A percentile compares a stretch with the other conserved stretches of the same genome.
Evolutionary conservation across 2,113 vertebrate genomes (phyloP).

Genomic region (Caranx melampygus): DNA sequence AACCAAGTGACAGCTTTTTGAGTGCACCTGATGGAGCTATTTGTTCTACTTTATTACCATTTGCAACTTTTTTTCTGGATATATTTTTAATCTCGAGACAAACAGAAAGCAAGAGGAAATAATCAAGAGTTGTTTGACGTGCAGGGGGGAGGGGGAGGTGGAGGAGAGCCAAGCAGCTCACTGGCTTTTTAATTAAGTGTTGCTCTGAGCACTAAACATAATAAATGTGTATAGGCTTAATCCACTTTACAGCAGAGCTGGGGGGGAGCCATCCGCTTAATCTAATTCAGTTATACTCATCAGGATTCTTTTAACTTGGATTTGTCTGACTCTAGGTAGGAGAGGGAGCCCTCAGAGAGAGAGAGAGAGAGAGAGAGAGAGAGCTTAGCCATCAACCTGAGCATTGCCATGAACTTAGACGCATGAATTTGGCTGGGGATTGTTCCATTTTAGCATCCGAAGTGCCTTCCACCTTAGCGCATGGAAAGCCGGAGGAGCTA

Average conservation of each 20-base stretch:
- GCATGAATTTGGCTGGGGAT: not conserved
- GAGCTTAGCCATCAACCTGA: slow-evolving; percentile 11
- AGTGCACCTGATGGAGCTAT: not conserved
- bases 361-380: not conserved
- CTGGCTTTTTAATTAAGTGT: slow-evolving; percentile 76
- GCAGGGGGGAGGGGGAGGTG: not conserved
- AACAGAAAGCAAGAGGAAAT: slow-evolving; percentile 42
- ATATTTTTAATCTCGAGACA: slow-evolving; percentile 50
- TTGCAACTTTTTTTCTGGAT: slow-evolving; percentile 21
- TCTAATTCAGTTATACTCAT: slow-evolving; percentile 66
- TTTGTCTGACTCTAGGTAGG: slow-evolving; percentile 53
- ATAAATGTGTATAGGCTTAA: slow-evolving; percentile 71
- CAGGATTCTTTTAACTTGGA: slow-evolving; percentile 60
- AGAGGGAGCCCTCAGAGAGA: not conserved
- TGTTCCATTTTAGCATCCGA: slow-evolving; percentile 22
- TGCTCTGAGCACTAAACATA: slow-evolving; percentile 51
- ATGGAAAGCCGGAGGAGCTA: not conserved
- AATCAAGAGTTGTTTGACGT: slow-evolving; percentile 17
- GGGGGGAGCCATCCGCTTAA: slow-evolving; percentile 70
- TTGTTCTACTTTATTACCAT: slow-evolving; percentile 8
- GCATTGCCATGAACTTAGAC: slow-evolving; percentile 6
- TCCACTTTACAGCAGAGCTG: slow-evolving; percentile 70
- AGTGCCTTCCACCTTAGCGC: not conserved
- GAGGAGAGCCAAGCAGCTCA: slow-evolving; percentile 27
- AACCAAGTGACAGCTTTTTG: not conserved